Base-by-base conservation (phyloP, 2,113 vertebrate genomes). In the Mesocricetus auratus region DNA sequence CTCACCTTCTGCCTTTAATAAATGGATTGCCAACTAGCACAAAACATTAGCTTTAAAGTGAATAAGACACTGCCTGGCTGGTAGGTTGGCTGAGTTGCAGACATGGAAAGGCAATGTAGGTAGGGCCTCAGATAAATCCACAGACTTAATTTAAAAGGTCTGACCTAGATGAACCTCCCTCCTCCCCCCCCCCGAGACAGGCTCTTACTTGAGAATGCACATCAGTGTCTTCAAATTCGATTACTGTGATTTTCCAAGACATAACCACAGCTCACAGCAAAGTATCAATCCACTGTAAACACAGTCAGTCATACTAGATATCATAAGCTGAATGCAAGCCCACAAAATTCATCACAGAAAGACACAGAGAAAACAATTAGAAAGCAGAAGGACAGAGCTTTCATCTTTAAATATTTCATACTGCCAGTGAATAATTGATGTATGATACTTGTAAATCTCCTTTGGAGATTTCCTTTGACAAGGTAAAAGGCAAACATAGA, bases 211-310 rank as follows among this genome's bases (percentile, higher is more conserved):
- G 87, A 96, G 85, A 97, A 96, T 97, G 88, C 95, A 97, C 90
- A 97, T 96, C 62, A 75, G 69, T 93, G 68, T 97, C 92, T 96
- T 97, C 91, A 97, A 92, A 94, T 94, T 96, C 33, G 9, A 97
- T 97, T 97, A 96, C 68, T 87, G 89, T 97, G 95, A 97, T 95
- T 97, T 96, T 97, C 94, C 12, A 94, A 94, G 94, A 96, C n/a
- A 95, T 85, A 94, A 95, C 58, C 77, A 92, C 26, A 10, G 95
- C 92, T 97, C 69, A 90, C 56, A 96, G 97, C 88, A 96, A 97
- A 96, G 82, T 86, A 74, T 95, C 73, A 88, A 95, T 89, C 60
- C 89, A 66, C 62, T 97, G 36, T 78, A 96, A 97, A 97, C 39
- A 94, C 42, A 83, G 92, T 97, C 97, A 96, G 69, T 97, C 97